These are phyloP conservation scores for Hoplodrina ambigua DNA, from an alignment of 2,888 invertebrate genomes.

Conservation along the genomic window DNA sequence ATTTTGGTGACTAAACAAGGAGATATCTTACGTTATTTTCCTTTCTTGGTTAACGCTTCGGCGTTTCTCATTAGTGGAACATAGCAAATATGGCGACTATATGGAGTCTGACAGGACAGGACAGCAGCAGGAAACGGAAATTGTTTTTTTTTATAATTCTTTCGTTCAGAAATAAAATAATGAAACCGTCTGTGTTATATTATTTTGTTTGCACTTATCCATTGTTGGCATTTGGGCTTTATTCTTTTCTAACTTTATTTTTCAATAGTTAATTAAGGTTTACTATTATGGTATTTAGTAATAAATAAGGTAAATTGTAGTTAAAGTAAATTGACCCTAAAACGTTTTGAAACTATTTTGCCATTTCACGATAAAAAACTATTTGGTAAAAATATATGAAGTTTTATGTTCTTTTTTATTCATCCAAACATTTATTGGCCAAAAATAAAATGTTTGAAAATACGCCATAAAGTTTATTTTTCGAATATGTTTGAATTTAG, in stretches of 20 bases:
- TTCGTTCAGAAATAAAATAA: slow-evolving; percentile 32
- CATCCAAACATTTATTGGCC: slow-evolving; percentile 59
- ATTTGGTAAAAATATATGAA: slow-evolving; percentile 3
- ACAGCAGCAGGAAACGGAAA: slow-evolving; percentile 65
- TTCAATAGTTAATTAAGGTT: neutral
- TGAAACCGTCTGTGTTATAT: too few relatives aligned
- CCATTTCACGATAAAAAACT: neutral
- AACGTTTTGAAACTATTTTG: slow-evolving; percentile 17
- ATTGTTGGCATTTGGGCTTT: too few relatives aligned
- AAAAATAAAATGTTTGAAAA: slow-evolving; percentile 59
- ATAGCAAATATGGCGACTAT: slow-evolving; percentile 73
- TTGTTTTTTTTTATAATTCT: slow-evolving; percentile 10
- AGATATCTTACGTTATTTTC: slow-evolving; percentile 38
- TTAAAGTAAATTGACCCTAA: neutral
- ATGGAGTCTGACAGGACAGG: slow-evolving; percentile 40
- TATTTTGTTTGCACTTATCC: neutral
- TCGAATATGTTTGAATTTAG: slow-evolving; percentile 83
- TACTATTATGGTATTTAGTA: too few relatives aligned
- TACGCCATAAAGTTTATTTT: slow-evolving; percentile 70
- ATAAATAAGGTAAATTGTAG: neutral
- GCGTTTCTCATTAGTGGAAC: slow-evolving; percentile 51
- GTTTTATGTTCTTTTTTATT: slow-evolving; percentile 13
- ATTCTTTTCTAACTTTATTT: neutral
- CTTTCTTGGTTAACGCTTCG: slow-evolving; percentile 49
- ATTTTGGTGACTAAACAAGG: slow-evolving; percentile 43